phyloP scores from a whole-genome alignment of 2,888 invertebrate genomes.

The Sepiola atlantica region DNA sequence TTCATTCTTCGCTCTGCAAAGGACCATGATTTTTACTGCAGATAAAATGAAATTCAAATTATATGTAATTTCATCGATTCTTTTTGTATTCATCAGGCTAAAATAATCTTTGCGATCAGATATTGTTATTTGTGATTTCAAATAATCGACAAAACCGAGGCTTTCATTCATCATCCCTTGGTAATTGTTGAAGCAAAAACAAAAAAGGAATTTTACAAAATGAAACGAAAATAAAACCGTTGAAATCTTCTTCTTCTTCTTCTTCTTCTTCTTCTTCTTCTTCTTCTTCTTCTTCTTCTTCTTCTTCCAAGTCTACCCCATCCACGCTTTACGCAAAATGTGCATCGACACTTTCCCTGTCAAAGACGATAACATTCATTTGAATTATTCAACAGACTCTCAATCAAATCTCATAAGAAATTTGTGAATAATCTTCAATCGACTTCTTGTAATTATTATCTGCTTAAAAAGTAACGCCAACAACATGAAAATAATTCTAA shows the following conservation, averaged over 20 bases:
- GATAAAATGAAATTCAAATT: background rate
- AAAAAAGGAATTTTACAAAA: background rate
- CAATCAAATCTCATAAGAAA: background rate
- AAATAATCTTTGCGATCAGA: slow-evolving; percentile 32
- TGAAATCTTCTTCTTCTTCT: background rate
- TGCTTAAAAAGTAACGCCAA: background rate
- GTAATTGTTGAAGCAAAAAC: background rate
- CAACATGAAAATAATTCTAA: background rate
- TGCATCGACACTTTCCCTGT: slow-evolving; percentile 7
- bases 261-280: background rate
- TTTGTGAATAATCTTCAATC: slow-evolving; percentile 23
- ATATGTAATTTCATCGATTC: background rate
- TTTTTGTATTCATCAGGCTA: background rate
- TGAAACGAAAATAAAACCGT: background rate
- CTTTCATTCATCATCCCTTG: background rate
- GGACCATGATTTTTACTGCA: background rate
- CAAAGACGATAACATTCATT: slow-evolving; percentile 32
- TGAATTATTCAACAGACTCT: slow-evolving; percentile 10
- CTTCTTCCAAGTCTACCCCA: background rate
- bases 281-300: background rate
- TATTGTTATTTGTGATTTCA: background rate
- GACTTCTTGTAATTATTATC: slow-evolving; percentile 15
- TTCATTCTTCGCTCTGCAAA: no score
- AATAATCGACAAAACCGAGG: background rate
- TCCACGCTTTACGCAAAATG: background rate